Conservation (phyloP, 2,888 invertebrate species). For the Athripsodes cinereus region DNA sequence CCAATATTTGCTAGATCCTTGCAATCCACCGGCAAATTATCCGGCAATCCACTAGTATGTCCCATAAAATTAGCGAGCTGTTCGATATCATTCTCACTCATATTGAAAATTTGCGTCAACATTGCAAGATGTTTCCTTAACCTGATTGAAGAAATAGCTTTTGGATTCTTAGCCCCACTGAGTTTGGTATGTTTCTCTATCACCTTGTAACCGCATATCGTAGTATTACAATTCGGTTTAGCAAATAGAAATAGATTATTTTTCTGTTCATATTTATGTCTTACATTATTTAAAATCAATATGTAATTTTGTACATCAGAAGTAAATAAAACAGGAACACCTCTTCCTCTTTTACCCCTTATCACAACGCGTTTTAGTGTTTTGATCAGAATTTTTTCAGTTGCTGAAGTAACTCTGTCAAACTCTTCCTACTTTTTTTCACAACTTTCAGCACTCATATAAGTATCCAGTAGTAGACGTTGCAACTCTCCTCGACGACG, state of each 20-base stretch:
- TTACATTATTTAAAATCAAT: background rate
- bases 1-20: too few species aligned
- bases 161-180: slow-evolving; percentile 1
- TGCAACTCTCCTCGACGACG: slow-evolving; percentile 1
- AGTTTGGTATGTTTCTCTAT: slow-evolving; percentile 3
- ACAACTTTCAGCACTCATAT: background rate
- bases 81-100: background rate
- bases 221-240: background rate
- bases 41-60: background rate
- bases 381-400: slow-evolving; percentile 4
- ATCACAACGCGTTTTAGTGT: slow-evolving; percentile 3
- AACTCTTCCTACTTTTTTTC: slow-evolving; percentile 6
- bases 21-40: too few species aligned
- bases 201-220: background rate
- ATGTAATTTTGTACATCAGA: slow-evolving; percentile 1
- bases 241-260: background rate
- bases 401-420: slow-evolving; percentile 1
- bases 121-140: background rate
- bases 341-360: slow-evolving; percentile 3
- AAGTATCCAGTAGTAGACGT: slow-evolving; percentile 1
- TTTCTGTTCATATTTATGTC: background rate
- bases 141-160: background rate
- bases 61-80: background rate
- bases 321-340: slow-evolving; percentile 3
- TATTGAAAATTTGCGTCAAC: background rate